phyloP scores from a whole-genome alignment of 2,113 vertebrate species.

The Hippotragus niger region DNA sequence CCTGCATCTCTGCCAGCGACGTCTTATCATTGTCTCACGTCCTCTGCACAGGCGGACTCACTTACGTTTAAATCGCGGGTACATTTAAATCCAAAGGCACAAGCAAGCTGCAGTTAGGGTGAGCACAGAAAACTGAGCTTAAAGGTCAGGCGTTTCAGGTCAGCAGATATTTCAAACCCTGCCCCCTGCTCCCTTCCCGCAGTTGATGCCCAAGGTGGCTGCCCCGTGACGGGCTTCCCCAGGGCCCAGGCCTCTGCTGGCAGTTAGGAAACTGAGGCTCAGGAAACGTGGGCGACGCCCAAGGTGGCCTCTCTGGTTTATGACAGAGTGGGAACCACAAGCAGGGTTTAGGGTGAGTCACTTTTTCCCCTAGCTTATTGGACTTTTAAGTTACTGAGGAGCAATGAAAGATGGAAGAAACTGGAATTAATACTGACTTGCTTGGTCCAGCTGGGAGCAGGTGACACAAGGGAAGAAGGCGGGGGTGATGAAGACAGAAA shows the following conservation, averaged over 20 bases:
- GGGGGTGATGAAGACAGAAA: neutral
- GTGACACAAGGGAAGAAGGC: neutral
- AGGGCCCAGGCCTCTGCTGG: rapidly evolving
- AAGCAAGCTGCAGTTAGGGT: neutral
- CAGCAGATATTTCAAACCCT: neutral
- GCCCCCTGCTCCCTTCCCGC: rapidly evolving
- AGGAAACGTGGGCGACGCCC: rapidly evolving
- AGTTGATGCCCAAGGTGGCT: neutral
- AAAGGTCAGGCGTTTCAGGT: neutral
- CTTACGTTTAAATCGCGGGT: rapidly evolving
- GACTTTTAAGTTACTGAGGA: neutral
- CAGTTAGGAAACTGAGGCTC: neutral
- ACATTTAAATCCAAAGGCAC: neutral
- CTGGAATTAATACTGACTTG: rapidly evolving
- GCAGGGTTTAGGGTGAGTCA: neutral
- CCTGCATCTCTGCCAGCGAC: neutral
- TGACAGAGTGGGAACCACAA: too few species aligned
- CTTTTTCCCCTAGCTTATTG: too few species aligned
- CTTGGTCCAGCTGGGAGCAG: neutral
- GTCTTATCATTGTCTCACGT: neutral
- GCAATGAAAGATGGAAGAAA: neutral
- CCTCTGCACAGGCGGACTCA: neutral
- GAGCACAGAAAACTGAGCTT: neutral
- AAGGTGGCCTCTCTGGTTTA: rapidly evolving
- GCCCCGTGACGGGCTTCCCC: neutral